These are phyloP conservation scores for Turritopsis rubra DNA, from an alignment of 30 jellyfish, hydroid and myxozoan species.

Conservation along the genomic window DNA sequence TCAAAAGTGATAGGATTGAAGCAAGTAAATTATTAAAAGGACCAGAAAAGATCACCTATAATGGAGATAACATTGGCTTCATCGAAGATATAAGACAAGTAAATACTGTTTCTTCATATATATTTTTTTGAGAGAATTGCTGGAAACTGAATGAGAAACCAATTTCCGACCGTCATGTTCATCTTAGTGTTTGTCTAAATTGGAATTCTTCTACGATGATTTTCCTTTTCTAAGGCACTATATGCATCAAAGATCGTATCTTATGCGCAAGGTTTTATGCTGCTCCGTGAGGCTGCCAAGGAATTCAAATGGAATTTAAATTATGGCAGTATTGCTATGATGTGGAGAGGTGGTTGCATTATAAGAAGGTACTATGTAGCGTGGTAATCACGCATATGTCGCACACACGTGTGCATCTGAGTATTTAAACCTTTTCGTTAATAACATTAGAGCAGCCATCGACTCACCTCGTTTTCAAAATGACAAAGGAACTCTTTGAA, in stretches of 20 bases:
- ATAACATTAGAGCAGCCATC: no score
- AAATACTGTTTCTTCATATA: background rate
- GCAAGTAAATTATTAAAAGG: slow-evolving; percentile 77
- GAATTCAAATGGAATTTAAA: slow-evolving; percentile 88
- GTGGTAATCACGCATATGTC: no score
- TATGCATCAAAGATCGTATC: slow-evolving; percentile 98
- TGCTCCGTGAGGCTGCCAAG: slow-evolving; percentile 92
- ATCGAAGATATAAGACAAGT: slow-evolving; percentile 95
- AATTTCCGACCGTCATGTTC: no score
- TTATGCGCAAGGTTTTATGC: slow-evolving; percentile 99
- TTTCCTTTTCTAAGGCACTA: slow-evolving; percentile 55
- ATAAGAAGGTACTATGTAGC: slow-evolving; percentile 96
- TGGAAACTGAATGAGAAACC: no score
- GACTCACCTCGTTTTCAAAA: no score
- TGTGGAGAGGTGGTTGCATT: slow-evolving; percentile 99
- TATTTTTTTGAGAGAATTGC: background rate
- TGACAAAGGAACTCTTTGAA: no score
- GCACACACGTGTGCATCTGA: no score
- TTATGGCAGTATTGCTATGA: slow-evolving; percentile 93
- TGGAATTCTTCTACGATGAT: no score
- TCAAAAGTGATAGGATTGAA: slow-evolving; percentile 75
- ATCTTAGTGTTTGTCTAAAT: no score
- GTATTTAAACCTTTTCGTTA: no score
- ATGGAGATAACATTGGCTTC: slow-evolving; percentile 74
- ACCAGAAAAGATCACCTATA: slow-evolving; percentile 43